Base-by-base conservation (phyloP, 2,888 invertebrate genomes). In the Drosophila kuntzei region DNA sequence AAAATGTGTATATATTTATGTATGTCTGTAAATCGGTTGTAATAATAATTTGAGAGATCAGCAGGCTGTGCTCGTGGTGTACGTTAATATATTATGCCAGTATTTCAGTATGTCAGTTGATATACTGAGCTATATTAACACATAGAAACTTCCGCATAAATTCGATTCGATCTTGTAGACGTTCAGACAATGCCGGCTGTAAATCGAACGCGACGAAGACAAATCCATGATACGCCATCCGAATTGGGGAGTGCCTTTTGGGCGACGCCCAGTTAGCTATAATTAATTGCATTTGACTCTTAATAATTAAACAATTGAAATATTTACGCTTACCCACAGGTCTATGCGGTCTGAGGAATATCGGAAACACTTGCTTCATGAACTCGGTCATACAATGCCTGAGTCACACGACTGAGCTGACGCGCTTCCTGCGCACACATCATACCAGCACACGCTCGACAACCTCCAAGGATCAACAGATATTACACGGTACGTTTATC, bases 331-430 rank as follows among this genome's bases (percentile, higher is more conserved):
- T 41, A 14, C 55, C 63, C 61, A 73, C 93, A 94, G 95, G 95
- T 85, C 93, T 97, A 71, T 96, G 97, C 92, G 98, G 98, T n/a
- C 94, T 98, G 64, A 94, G 96, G 85, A 98, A 98, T 93, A 97
- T 98, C 90, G 98, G 98, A 81, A 98, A 98, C 93, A 92, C 92
- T 64, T 92, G 93, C 78, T 92, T 92, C 71, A 92, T 93, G 92
- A 92, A 92, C 83, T 93, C 92, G 61, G 91, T 92, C 61, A 91
- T 92, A 51, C 92, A 92, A 85, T 93, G 93, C 66, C 87, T 92
- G 70, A 92, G 92, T 80, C 92, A 93, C 75, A 92, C 92, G 49
- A 89, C 84, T 75, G 93, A 93, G 82, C 83, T 92, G 76, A 91
- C 92, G 58, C 91, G 91, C 85, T 92, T 90, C 68, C 79, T 92